phyloP scores from a whole-genome alignment of 2,797 vertebrate genomes.

The Myoxocephalus aenaeus region DNA sequence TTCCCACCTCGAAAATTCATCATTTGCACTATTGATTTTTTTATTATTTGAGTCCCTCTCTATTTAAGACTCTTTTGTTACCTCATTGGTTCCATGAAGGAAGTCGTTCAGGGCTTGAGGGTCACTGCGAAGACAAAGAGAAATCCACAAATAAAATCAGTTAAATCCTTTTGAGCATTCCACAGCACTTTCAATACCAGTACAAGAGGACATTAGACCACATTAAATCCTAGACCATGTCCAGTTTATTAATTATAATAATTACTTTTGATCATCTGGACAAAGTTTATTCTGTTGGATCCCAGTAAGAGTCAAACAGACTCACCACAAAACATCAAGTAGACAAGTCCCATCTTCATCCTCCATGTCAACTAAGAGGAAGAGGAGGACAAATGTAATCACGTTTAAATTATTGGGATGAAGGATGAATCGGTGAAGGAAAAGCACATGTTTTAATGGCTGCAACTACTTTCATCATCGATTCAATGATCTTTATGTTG shows the following conservation, averaged over 20 bases:
- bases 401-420: not conserved
- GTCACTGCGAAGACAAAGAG: slow-evolving; percentile 76
- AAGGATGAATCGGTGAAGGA: not conserved
- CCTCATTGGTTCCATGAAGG: slow-evolving; percentile 89
- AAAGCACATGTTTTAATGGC: not conserved
- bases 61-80: slow-evolving; percentile 58
- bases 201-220: not conserved
- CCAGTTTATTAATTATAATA: not conserved
- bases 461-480: not conserved
- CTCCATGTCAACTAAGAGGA: slow-evolving; percentile 86
- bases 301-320: slow-evolving; percentile 26
- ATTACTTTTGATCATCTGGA: not conserved
- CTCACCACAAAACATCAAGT: slow-evolving; percentile 90
- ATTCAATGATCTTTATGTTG: not conserved
- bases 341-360: slow-evolving; percentile 91
- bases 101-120: slow-evolving; percentile 90
- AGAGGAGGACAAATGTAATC: slow-evolving; percentile 13
- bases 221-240: not conserved
- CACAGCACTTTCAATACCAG: not conserved
- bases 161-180: not conserved
- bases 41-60: slow-evolving; percentile 13
- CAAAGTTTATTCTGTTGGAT: not conserved
- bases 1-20: slow-evolving; percentile 13
- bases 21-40: slow-evolving; percentile 44
- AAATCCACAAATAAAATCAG: not conserved